Percentiles rank a stretch among this genome's conserved stretches.
Evolutionary conservation across 1,140 invertebrate genomes (phyloP).

Genomic region (Bombus polaris): DNA sequence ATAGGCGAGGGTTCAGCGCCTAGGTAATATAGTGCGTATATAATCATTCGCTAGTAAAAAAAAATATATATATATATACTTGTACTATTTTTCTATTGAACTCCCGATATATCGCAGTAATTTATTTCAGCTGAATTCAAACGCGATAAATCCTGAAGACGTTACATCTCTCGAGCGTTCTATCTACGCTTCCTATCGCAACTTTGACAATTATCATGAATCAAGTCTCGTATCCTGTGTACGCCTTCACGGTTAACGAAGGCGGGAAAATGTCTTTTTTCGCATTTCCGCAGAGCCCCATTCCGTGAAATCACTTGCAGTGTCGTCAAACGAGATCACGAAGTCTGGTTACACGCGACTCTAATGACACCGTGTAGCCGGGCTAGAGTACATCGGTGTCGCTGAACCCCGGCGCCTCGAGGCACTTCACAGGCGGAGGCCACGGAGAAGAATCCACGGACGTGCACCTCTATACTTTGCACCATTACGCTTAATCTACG

Average conservation of each 20-base stretch:
- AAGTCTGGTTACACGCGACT: slow-evolving; percentile 32
- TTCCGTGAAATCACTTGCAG: neutral
- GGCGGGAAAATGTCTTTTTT: neutral
- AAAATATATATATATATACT: neutral
- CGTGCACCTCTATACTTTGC: slow-evolving; percentile 52
- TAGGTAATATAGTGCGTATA: no score
- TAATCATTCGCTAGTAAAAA: no score
- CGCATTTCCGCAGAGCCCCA: neutral
- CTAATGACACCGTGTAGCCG: slow-evolving; percentile 58
- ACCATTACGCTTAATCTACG: slow-evolving; percentile 66
- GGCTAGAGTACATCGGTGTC: slow-evolving; percentile 57
- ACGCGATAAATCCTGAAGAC: no score
- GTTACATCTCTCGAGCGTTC: neutral
- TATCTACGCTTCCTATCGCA: neutral
- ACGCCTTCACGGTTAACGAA: neutral
- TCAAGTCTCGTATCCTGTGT: neutral
- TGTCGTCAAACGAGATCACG: slow-evolving; percentile 5
- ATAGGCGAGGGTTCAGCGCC: neutral
- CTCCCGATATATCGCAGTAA: neutral
- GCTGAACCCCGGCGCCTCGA: slow-evolving; percentile 63
- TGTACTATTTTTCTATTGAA: neutral
- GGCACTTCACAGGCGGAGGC: slow-evolving; percentile 63
- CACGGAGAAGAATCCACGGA: slow-evolving; percentile 59
- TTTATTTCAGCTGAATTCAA: neutral
- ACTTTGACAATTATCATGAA: neutral